A percentile compares a stretch with the other conserved stretches of the same genome.
These are phyloP conservation scores for Hemiscyllium ocellatum DNA, from an alignment of 2,113 vertebrate genomes.

Conservation along the genomic window DNA sequence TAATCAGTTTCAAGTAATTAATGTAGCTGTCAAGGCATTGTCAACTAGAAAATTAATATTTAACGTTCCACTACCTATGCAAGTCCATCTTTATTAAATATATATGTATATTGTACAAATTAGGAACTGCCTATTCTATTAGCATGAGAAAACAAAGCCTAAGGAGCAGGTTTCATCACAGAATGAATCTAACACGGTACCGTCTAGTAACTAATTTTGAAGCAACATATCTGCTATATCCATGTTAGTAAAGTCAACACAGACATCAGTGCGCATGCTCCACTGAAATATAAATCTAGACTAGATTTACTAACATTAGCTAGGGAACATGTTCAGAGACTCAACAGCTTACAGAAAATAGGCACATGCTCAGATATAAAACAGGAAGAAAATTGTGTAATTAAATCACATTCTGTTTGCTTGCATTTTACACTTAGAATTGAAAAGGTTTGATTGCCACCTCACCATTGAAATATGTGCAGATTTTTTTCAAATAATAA, in stretches of 20 bases:
- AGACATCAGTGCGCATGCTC: not conserved
- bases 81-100: not conserved
- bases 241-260: not conserved
- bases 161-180: not conserved
- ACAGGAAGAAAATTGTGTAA: not conserved
- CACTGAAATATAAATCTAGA: not conserved
- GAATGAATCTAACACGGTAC: not conserved
- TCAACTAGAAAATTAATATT: not conserved
- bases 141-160: not conserved
- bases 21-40: not conserved
- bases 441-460: not conserved
- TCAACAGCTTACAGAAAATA: not conserved
- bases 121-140: not conserved
- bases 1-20: not conserved
- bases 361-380: not conserved
- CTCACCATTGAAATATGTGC: not conserved
- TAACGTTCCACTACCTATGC: not conserved
- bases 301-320: not conserved
- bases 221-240: not conserved
- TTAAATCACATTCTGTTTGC: not conserved
- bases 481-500: not conserved
- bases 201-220: not conserved
- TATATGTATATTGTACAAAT: not conserved
- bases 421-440: not conserved
- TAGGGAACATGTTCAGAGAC: slow-evolving; percentile 1